Conservation (phyloP, 1,140 invertebrate genomes). For the Reticulitermes speratus region DNA sequence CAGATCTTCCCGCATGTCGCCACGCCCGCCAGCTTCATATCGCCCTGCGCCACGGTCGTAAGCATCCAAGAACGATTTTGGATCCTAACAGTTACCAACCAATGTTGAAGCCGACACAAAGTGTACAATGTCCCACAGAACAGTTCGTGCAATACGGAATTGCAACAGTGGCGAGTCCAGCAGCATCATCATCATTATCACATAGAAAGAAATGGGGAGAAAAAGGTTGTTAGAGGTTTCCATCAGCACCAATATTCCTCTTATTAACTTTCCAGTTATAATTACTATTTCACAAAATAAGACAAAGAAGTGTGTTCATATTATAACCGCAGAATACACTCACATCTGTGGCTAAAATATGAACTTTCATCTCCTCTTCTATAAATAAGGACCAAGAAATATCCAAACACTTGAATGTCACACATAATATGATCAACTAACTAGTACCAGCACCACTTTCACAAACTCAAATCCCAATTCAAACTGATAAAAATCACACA, state of each 20-base stretch:
- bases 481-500: neutral
- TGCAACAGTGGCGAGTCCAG: constrained; percentile 26
- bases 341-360: neutral
- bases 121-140: neutral
- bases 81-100: constrained; percentile 26
- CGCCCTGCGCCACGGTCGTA: constrained; percentile 32
- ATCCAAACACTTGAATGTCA: constrained; percentile 20
- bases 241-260: neutral
- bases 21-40: constrained; percentile 27
- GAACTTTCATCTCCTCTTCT: neutral
- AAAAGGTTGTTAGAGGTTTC: neutral
- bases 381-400: constrained; percentile 21
- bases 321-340: neutral
- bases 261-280: too few species aligned
- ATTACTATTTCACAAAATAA: too few species aligned
- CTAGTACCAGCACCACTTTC: neutral
- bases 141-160: neutral
- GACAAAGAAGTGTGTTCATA: neutral
- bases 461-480: neutral
- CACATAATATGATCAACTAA: neutral
- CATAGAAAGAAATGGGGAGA: constrained; percentile 29
- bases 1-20: constrained; percentile 32
- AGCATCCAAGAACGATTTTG: constrained; percentile 33
- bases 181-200: constrained; percentile 27
- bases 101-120: constrained; percentile 16